A percentile compares a stretch with the other conserved stretches of the same genome.
Evolutionary conservation across 2,113 vertebrate species (phyloP).

Genomic region (Myrmecobius fasciatus): DNA sequence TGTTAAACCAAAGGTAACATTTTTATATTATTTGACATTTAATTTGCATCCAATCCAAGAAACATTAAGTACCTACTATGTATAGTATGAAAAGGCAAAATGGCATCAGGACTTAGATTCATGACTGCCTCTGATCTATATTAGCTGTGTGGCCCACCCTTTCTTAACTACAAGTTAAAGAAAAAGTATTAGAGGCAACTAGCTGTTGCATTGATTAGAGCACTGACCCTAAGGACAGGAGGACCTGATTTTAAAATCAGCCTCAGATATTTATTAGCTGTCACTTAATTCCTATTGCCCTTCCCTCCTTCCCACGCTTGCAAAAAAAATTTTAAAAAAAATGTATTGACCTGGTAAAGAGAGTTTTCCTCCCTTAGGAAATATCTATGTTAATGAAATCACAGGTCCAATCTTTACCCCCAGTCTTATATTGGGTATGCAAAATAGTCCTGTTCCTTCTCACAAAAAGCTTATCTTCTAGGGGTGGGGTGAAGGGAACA

Average conservation of each 20-base stretch:
- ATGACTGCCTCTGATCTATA: not conserved
- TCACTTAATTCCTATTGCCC: not conserved
- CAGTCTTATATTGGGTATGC: not conserved
- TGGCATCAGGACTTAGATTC: not conserved
- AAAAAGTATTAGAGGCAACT: not conserved
- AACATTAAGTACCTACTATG: not conserved
- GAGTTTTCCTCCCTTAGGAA: not conserved
- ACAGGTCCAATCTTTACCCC: not conserved
- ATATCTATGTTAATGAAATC: not conserved
- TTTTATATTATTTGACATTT: not conserved
- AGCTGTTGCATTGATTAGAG: no score
- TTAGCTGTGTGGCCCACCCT: not conserved
- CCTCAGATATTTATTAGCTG: not conserved
- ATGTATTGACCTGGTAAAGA: not conserved
- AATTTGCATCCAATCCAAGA: not conserved
- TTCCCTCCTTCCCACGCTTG: no score
- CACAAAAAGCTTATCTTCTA: not conserved
- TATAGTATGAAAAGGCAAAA: not conserved
- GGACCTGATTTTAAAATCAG: not conserved
- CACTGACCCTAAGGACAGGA: not conserved
- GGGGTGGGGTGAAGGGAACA: not conserved
- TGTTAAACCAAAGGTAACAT: not conserved
- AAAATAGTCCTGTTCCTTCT: not conserved
- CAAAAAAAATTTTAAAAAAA: not conserved
- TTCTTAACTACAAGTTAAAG: not conserved